Conservation (phyloP, 2,797 vertebrate species). For the Protonibea diacanthus region DNA sequence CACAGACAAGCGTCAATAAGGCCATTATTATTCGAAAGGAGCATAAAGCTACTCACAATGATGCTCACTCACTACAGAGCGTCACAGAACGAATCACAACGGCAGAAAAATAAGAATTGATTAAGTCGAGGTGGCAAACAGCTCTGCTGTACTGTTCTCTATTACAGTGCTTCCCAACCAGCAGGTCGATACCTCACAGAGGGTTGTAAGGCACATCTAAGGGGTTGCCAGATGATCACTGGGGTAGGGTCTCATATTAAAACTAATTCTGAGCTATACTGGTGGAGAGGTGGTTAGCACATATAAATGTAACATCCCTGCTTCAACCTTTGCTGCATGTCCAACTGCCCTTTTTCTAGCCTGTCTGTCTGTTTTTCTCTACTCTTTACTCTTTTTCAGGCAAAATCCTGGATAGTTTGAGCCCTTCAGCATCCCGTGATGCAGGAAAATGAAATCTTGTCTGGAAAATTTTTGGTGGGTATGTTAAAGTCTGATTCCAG, state of each 20-base stretch:
- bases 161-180: background rate
- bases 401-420: background rate
- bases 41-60: constrained; percentile 31
- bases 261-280: background rate
- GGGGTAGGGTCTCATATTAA: background rate
- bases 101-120: background rate
- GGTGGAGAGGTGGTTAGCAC: background rate
- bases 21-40: constrained; percentile 53
- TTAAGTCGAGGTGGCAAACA: background rate
- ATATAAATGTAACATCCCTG: background rate
- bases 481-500: background rate
- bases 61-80: constrained; percentile 11
- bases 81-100: background rate
- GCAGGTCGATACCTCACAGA: background rate
- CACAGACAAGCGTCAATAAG: constrained; percentile 38
- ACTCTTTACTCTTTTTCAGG: background rate
- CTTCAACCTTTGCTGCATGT: background rate
- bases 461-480: background rate
- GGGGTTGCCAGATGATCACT: background rate
- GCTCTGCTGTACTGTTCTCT: background rate
- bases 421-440: background rate
- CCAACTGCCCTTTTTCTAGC: background rate
- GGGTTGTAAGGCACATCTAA: background rate
- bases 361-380: background rate
- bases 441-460: background rate